Conservation (phyloP, 2,888 invertebrate species). For the Ophioninae sp. region DNA sequence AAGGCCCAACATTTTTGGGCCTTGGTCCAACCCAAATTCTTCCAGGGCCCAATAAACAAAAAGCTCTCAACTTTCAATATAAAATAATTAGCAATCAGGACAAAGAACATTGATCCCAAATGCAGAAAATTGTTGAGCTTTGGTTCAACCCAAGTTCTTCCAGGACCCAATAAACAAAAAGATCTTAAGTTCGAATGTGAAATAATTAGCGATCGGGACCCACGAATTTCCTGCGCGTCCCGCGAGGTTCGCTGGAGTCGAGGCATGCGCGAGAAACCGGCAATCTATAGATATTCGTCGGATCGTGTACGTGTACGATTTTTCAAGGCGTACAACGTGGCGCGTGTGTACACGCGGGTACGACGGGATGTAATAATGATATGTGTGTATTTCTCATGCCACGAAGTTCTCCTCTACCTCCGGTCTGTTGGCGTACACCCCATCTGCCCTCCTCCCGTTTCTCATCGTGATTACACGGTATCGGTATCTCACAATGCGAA, state of each 20-base stretch:
- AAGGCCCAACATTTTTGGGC: no score
- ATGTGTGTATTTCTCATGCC: conserved; percentile 78
- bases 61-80: background rate
- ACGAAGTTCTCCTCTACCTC: conserved; percentile 52
- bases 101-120: conserved; percentile 48
- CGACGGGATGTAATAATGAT: conserved; percentile 69
- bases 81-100: no score
- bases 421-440: background rate
- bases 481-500: conserved; percentile 75
- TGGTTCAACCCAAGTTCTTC: conserved; percentile 53
- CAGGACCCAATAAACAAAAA: conserved; percentile 33
- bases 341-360: background rate
- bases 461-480: conserved; percentile 76
- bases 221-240: conserved; percentile 67
- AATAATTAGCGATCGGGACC: conserved; percentile 69
- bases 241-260: conserved; percentile 42
- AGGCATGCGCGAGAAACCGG: conserved; percentile 34
- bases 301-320: background rate
- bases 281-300: conserved; percentile 37
- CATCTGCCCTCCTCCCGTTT: conserved; percentile 12
- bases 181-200: conserved; percentile 66
- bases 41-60: background rate
- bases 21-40: background rate
- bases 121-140: conserved; percentile 21
- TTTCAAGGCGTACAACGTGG: background rate